These are phyloP conservation scores for Oceanites oceanicus DNA, from an alignment of 2,113 vertebrate species.

Conservation along the genomic window DNA sequence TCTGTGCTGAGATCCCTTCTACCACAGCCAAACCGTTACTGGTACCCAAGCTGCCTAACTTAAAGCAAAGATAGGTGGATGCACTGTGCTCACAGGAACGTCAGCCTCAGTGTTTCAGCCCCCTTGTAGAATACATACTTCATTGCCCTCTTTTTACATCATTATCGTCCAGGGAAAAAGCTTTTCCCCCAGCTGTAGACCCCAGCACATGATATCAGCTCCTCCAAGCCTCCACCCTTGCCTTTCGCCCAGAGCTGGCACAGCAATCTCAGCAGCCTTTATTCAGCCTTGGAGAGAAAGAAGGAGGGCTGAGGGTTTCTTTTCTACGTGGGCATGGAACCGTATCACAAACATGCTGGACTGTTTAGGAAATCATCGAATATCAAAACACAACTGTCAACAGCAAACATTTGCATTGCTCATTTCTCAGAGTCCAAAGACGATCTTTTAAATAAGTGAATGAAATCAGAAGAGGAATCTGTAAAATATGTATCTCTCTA, in stretches of 20 bases:
- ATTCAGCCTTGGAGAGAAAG: background rate
- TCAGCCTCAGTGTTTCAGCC: background rate
- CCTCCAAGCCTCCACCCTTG: background rate
- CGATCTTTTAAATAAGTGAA: background rate
- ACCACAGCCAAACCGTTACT: background rate
- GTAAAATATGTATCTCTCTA: background rate
- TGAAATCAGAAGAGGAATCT: background rate
- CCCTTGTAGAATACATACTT: background rate
- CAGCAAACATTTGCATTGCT: background rate
- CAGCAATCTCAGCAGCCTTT: background rate
- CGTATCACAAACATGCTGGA: background rate
- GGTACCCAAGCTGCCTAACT: background rate
- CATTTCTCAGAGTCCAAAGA: background rate
- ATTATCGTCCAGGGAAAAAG: background rate
- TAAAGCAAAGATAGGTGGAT: background rate
- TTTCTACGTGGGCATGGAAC: background rate
- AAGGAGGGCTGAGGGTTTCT: background rate
- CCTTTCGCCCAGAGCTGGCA: background rate
- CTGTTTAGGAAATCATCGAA: background rate
- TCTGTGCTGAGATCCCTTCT: background rate
- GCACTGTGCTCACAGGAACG: background rate
- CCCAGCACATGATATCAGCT: background rate
- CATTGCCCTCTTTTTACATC: background rate
- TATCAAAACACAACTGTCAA: background rate
- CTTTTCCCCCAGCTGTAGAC: background rate